Conservation (phyloP, 2,888 invertebrate genomes). For the Diachrysia chrysitis region DNA sequence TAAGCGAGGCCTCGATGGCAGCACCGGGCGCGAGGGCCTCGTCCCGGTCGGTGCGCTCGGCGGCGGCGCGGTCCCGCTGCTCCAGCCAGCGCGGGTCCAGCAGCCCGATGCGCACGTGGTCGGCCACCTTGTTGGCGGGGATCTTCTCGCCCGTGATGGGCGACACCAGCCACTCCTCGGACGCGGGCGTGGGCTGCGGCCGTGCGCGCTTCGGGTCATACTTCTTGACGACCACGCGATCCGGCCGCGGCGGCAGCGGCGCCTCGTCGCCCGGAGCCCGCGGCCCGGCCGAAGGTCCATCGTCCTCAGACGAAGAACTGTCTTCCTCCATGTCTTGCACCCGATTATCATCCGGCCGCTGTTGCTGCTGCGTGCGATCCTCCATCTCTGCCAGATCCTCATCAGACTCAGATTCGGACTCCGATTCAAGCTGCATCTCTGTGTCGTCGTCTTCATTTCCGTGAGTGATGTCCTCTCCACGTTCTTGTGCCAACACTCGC, state of each 20-base stretch:
- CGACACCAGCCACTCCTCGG: slow-evolving; percentile 97
- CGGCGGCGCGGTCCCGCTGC: slow-evolving; percentile 97
- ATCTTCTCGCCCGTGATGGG: slow-evolving; percentile 99
- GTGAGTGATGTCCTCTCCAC: slow-evolving; percentile 91
- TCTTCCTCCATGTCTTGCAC: slow-evolving; percentile 98
- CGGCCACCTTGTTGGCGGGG: slow-evolving; percentile 98
- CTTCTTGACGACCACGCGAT: slow-evolving; percentile 98
- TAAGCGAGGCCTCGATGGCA: slow-evolving; percentile 98
- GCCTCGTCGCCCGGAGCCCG: slow-evolving; percentile 86
- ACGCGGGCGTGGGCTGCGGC: slow-evolving; percentile 89
- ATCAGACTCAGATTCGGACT: slow-evolving; percentile 90
- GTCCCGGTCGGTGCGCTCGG: slow-evolving; percentile 96
- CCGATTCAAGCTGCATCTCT: slow-evolving; percentile 97
- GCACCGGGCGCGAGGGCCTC: slow-evolving; percentile 90
- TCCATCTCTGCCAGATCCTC: slow-evolving; percentile 91
- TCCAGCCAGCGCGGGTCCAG: slow-evolving; percentile 99
- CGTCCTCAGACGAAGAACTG: slow-evolving; percentile 90
- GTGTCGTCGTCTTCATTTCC: slow-evolving; percentile 92
- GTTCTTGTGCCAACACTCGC: slow-evolving; percentile 94
- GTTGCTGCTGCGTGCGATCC: slow-evolving; percentile 86
- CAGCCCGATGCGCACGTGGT: slow-evolving; percentile 99
- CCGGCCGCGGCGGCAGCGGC: slow-evolving; percentile 95
- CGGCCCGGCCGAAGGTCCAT: slow-evolving; percentile 70
- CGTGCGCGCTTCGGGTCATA: slow-evolving; percentile 96
- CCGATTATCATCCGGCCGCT: slow-evolving; percentile 82